Conservation (phyloP, 1,140 invertebrate species). For the Platorchestia sp. region DNA sequence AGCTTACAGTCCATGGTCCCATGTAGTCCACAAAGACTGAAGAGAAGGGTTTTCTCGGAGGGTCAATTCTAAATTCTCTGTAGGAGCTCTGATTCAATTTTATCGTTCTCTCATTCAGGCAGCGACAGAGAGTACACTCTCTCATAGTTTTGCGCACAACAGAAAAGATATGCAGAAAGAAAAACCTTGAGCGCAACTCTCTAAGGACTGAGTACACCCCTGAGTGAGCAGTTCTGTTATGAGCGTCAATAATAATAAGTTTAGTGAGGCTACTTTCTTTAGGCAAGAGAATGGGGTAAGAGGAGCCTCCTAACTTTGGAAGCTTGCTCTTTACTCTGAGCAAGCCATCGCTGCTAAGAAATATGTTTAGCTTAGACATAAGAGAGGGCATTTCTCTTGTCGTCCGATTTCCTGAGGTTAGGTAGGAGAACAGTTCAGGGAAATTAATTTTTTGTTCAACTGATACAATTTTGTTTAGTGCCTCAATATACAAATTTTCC, state of each 20-base stretch:
- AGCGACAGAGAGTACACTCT: background rate
- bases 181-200: background rate
- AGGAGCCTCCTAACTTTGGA: background rate
- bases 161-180: background rate
- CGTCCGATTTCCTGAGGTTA: background rate
- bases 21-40: constrained; percentile 12
- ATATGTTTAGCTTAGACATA: background rate
- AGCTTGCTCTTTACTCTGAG: background rate
- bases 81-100: constrained; percentile 3
- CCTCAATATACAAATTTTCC: background rate
- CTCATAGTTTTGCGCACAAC: background rate
- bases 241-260: background rate
- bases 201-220: background rate
- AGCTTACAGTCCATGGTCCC: background rate
- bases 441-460: background rate
- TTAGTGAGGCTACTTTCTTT: background rate
- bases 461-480: background rate
- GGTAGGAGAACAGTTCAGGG: background rate
- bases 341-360: background rate
- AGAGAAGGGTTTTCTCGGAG: background rate
- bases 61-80: background rate
- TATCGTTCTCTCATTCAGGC: background rate
- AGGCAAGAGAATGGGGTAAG: background rate
- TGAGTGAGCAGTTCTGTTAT: background rate
- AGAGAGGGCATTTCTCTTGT: background rate